These are phyloP conservation scores for Aeoliscus strigatus DNA, from an alignment of 2,797 vertebrate species.

Conservation along the genomic window DNA sequence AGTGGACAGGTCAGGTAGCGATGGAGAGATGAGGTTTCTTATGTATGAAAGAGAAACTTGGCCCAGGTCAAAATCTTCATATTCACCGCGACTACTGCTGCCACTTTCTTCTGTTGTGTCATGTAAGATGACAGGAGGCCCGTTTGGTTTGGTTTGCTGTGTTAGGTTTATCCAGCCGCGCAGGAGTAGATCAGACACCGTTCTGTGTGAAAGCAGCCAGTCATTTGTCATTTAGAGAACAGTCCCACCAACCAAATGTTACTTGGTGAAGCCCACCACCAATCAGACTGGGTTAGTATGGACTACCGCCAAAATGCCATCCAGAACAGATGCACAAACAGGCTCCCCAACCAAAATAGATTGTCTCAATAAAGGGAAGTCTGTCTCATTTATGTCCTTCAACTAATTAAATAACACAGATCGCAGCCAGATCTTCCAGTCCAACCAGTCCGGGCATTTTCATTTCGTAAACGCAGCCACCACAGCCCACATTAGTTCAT, in stretches of 20 bases:
- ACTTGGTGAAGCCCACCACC: conserved; percentile 66
- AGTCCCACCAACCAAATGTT: conserved; percentile 38
- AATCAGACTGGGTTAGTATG: conserved; percentile 59
- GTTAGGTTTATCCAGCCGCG: conserved; percentile 29
- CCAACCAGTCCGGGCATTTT: conserved; percentile 48
- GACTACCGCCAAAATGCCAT: conserved; percentile 56
- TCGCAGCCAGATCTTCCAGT: conserved; percentile 62
- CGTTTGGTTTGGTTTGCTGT: conserved; percentile 26
- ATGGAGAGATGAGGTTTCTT: conserved; percentile 36
- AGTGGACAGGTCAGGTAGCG: conserved; percentile 22
- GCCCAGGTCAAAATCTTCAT: conserved; percentile 57
- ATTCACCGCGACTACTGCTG: conserved; percentile 40
- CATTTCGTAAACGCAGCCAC: conserved; percentile 96
- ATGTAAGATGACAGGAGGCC: conserved; percentile 27
- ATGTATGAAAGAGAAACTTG: conserved; percentile 34
- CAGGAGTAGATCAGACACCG: conserved; percentile 35
- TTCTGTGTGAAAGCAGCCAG: conserved; percentile 38
- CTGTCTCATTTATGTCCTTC: conserved; percentile 65
- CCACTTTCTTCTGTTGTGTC: conserved; percentile 32
- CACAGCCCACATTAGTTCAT: conserved; percentile 96
- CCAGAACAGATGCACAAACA: conserved; percentile 60
- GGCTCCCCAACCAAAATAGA: conserved; percentile 64
- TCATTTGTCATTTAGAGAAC: conserved; percentile 36
- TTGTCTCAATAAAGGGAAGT: conserved; percentile 67
- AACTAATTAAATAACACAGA: conserved; percentile 65